These are phyloP conservation scores for Agapetus fuscipes DNA, from an alignment of 2,888 invertebrate species.

Conservation along the genomic window DNA sequence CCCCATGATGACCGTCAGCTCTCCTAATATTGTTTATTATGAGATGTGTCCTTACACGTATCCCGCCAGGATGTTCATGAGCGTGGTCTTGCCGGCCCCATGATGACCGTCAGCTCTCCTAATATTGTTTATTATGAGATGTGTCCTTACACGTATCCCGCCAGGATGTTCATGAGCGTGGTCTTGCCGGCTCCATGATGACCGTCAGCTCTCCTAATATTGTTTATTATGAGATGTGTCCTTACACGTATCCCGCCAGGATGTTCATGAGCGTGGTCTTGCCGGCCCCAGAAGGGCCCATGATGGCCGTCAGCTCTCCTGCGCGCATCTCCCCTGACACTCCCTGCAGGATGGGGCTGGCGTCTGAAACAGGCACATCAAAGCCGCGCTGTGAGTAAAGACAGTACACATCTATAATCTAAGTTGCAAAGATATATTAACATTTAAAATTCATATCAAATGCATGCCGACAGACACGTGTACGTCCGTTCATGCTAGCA, in stretches of 20 bases:
- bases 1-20: conserved; percentile 58
- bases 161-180: conserved; percentile 77
- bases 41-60: conserved; percentile 60
- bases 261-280: conserved; percentile 85
- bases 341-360: conserved; percentile 50
- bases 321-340: conserved; percentile 60
- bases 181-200: conserved; percentile 89
- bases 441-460: too few relatives aligned
- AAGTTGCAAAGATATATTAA: too few relatives aligned
- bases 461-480: too few relatives aligned
- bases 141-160: conserved; percentile 75
- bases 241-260: conserved; percentile 82
- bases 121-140: conserved; percentile 31
- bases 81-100: conserved; percentile 70
- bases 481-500: too few relatives aligned
- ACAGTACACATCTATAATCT: too few relatives aligned
- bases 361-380: conserved; percentile 46
- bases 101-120: conserved; percentile 53
- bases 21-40: conserved; percentile 49
- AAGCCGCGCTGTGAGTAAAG: too few relatives aligned
- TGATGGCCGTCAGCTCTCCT: conserved; percentile 72
- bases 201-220: conserved; percentile 71
- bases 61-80: conserved; percentile 65
- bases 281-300: conserved; percentile 86
- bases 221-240: not conserved